Conservation (phyloP, 1,140 invertebrate species). For the Callitettix versicolor region DNA sequence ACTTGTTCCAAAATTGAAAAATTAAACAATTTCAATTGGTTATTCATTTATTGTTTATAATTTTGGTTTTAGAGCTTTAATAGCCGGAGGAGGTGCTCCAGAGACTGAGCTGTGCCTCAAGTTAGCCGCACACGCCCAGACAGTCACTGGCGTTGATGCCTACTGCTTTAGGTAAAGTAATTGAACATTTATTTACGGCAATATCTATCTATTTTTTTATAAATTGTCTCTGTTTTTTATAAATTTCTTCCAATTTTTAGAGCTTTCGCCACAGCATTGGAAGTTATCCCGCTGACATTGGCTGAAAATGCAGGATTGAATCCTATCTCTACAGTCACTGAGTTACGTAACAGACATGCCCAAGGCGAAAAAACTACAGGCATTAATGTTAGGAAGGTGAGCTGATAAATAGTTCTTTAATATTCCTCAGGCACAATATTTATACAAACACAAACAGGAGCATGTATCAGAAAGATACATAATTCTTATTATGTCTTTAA, state of each 20-base stretch:
- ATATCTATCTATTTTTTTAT: no score
- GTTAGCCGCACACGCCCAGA: constrained; percentile 71
- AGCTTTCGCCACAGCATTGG: constrained; percentile 91
- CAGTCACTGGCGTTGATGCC: constrained; percentile 81
- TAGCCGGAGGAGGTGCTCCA: constrained; percentile 93
- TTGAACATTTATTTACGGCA: no score
- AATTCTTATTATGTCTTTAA: no score
- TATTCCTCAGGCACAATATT: no score
- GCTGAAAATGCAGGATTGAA: constrained; percentile 99
- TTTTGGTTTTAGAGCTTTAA: constrained; percentile 48
- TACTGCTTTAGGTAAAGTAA: constrained; percentile 62
- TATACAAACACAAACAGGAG: no score
- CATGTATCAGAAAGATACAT: no score
- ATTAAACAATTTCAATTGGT: neutral
- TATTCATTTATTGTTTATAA: neutral
- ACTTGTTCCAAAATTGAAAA: neutral
- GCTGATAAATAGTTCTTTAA: neutral
- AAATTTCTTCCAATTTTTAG: no score
- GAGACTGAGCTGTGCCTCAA: constrained; percentile 88
- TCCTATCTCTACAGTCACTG: constrained; percentile 93
- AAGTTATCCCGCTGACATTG: constrained; percentile 93
- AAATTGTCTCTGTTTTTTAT: no score
- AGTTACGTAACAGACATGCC: constrained; percentile 89
- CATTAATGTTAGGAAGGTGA: constrained; percentile 84
- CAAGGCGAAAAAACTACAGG: constrained; percentile 72